A percentile compares a stretch with the other conserved stretches of the same genome.
These are phyloP conservation scores for Micoletzkya japonica DNA, from an alignment of 2,888 invertebrate genomes.

Conservation along the genomic window DNA sequence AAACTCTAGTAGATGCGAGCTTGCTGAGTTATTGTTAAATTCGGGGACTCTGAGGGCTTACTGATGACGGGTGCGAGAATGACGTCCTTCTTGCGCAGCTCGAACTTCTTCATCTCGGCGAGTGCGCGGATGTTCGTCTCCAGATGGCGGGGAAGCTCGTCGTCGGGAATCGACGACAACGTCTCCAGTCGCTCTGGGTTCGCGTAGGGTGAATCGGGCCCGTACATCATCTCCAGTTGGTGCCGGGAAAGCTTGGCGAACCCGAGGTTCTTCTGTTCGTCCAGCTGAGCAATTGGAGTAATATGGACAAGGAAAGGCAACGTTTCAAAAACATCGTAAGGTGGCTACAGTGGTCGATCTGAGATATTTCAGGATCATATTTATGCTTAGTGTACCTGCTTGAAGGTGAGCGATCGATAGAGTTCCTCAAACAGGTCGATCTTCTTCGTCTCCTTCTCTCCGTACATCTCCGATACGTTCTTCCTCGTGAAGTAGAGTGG, in stretches of 20 bases:
- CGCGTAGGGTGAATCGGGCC: constrained; percentile 48
- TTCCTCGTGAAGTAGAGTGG: constrained; percentile 53
- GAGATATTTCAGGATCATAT: background rate
- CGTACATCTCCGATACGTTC: constrained; percentile 42
- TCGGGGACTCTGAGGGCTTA: constrained; percentile 20
- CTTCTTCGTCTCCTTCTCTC: constrained; percentile 44
- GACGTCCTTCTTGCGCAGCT: constrained; percentile 41
- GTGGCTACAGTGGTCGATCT: background rate
- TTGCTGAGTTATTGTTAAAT: constrained; percentile 28
- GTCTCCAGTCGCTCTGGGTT: constrained; percentile 14
- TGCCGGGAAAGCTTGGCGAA: constrained; percentile 45
- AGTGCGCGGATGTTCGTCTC: constrained; percentile 36
- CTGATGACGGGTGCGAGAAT: constrained; percentile 37
- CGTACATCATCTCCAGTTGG: constrained; percentile 56
- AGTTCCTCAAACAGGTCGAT: constrained; percentile 56
- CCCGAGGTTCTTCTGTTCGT: constrained; percentile 50
- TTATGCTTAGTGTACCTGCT: constrained; percentile 41
- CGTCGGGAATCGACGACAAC: constrained; percentile 30
- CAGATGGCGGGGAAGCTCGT: constrained; percentile 28
- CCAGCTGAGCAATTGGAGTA: constrained; percentile 32
- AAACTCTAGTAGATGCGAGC: constrained; percentile 29
- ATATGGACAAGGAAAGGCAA: background rate
- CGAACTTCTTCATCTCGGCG: constrained; percentile 46
- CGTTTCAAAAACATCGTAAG: background rate
- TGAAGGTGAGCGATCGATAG: constrained; percentile 47